Base-by-base conservation (phyloP, 2,797 vertebrate genomes). In the Gymnodraco acuticeps region DNA sequence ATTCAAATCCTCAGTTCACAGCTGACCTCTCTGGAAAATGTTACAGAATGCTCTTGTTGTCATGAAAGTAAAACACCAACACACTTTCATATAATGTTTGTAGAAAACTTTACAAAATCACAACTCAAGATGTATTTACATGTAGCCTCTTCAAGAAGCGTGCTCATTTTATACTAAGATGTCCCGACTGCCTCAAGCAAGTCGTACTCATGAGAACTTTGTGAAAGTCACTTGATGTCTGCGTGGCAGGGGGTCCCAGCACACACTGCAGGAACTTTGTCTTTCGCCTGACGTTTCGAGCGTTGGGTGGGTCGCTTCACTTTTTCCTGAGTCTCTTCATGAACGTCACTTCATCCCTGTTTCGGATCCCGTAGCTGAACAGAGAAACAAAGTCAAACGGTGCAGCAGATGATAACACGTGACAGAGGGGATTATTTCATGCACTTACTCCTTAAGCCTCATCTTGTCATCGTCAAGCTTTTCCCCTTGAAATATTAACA, bases 271-370 rank as follows among this genome's bases (percentile, higher is more conserved):
- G 20, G n/a, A 58, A 42, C 6, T 3, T 1, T 3, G 63, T 33
- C 23, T 48, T 66, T 27, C 50, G 46, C n/a, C 5, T 19, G 19
- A 15, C 0, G 4, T 55, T 13, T n/a, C 11, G 53, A 54, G 67
- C 43, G 23, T 14, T 42, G 43, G 55, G 12, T 58, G 27, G 3
- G 46, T 16, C 0, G 13, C 55, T 53, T 95, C 77, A 97, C 78
- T 97, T 97, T 64, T 95, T 97, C 82, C 93, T 95, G 42, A 99
- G 94, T 73, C 94, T 97, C 92, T 99, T 99, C 82, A 97, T 94
- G 82, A 99, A 99, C 8, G 94, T 96, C 82, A 99, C 98, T 84
- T 99, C 97, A 8, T 99, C 98, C 86, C 98, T 90, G 89, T 99
- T 99, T 78, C 96, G 96, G 92, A 99, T 97, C 13, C 97, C 97